Evolutionary conservation across 2,797 vertebrate species (phyloP), one percentile per base, ranked within the genome.

Genomic region (Eulemur rubriventer): DNA sequence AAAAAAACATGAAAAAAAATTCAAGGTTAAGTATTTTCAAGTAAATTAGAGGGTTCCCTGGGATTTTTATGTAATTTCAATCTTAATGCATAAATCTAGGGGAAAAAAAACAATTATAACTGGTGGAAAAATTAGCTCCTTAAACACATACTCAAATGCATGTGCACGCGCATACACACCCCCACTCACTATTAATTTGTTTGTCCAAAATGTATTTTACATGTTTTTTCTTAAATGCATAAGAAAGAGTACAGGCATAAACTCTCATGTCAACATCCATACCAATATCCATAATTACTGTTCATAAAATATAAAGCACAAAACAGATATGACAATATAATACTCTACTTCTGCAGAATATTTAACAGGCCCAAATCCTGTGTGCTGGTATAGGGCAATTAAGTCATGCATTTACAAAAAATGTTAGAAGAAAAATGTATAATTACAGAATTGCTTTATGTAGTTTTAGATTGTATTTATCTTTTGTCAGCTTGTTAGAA

Each of bases 381-480:
- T 59, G 83, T 90, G 18, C 35, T 89, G 30, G 7, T 63, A 78
- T 41, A 75, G 30, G 20, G 26, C 35, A 94, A 67, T 79, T 82
- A 91, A 83, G 82, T 94, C n/a, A 92, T 72, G 48, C 16, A 46
- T 26, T 82, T 88, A 78, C 8, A 82, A 28, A 94, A 91, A 94
- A 91, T 86, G 46, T 86, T 95, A 82, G 24, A 59, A 83, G 24
- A 86, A 94, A 96, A 94, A 75, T 46, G 0, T 82, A 12, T 89
- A 94, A 67, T 91, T 95, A 95, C 46, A 89, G 43, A 92, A 88
- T 84, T 81, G 28, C 33, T 95, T 91, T 3, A 94, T 91, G 24
- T 81, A 26, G n/a, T 95, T 94, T 96, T 86, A 63, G 50, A 93
- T 95, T 90, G 11, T 83, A 73, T 95, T 96, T 96, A n/a, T 72